Evolutionary conservation across 2,113 vertebrate species (phyloP).

Genomic region (Mormoops blainvillei): DNA sequence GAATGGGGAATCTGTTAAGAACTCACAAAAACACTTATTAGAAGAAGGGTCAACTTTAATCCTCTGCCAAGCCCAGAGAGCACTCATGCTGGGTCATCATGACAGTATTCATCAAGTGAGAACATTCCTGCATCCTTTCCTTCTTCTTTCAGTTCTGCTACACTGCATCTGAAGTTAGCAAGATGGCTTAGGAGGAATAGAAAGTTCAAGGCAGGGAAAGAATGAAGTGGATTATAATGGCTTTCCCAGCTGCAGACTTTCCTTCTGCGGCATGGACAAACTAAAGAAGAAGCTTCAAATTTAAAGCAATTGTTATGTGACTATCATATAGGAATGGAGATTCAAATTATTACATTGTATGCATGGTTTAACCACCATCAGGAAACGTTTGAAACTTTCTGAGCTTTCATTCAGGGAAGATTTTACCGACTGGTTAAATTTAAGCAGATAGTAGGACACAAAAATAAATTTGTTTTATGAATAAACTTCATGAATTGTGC

Average conservation of each 20-base stretch:
- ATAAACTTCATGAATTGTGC: neutral
- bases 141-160: neutral
- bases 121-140: neutral
- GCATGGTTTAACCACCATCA: neutral
- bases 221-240: neutral
- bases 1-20: neutral
- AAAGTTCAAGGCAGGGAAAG: neutral
- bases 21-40: neutral
- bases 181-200: neutral
- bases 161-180: neutral
- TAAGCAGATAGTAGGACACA: neutral
- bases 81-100: no score
- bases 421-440: neutral
- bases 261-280: neutral
- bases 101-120: neutral
- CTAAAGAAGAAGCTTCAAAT: neutral
- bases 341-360: neutral
- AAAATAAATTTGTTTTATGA: neutral
- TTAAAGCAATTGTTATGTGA: neutral
- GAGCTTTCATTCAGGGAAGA: neutral
- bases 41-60: neutral
- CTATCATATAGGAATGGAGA: neutral
- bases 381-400: neutral
- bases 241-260: neutral
- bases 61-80: neutral